These are phyloP conservation scores for Unio delphinus DNA, from an alignment of 2,888 invertebrate genomes.

Conservation along the genomic window DNA sequence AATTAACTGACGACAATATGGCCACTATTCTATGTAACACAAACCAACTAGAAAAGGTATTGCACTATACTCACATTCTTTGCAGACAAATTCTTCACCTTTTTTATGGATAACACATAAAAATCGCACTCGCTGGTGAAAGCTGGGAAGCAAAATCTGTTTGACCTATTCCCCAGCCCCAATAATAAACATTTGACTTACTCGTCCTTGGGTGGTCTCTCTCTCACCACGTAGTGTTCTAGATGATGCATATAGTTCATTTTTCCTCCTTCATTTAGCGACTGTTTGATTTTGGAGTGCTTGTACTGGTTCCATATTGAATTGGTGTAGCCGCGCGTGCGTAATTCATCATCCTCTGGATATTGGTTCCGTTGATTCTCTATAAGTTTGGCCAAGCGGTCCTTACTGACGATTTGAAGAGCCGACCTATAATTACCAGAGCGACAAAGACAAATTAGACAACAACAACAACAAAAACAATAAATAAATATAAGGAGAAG, in stretches of 20 bases:
- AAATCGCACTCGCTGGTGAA: too few relatives aligned
- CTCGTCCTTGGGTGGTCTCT: constrained; percentile 43
- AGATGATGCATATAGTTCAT: constrained; percentile 37
- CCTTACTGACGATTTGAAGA: constrained; percentile 48
- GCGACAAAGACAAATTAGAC: too few relatives aligned
- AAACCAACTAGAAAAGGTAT: too few relatives aligned
- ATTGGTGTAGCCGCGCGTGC: constrained; percentile 46
- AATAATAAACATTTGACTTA: constrained; percentile 14
- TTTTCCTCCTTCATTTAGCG: constrained; percentile 46
- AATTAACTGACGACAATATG: too few relatives aligned
- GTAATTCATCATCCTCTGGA: constrained; percentile 40
- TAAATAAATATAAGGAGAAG: too few relatives aligned
- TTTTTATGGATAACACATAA: too few relatives aligned
- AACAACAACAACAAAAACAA: too few relatives aligned
- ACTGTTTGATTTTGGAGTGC: constrained; percentile 41
- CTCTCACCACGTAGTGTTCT: constrained; percentile 22
- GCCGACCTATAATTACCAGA: constrained; percentile 37
- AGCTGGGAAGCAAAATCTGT: too few relatives aligned
- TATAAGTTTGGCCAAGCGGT: constrained; percentile 38
- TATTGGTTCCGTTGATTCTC: constrained; percentile 42
- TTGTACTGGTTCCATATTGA: constrained; percentile 56
- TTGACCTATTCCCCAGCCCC: too few relatives aligned
- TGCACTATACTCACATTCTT: too few relatives aligned
- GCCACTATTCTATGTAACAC: too few relatives aligned
- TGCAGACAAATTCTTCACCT: too few relatives aligned